Conservation (phyloP, 2,797 vertebrate genomes). For the Ibycter americanus region DNA sequence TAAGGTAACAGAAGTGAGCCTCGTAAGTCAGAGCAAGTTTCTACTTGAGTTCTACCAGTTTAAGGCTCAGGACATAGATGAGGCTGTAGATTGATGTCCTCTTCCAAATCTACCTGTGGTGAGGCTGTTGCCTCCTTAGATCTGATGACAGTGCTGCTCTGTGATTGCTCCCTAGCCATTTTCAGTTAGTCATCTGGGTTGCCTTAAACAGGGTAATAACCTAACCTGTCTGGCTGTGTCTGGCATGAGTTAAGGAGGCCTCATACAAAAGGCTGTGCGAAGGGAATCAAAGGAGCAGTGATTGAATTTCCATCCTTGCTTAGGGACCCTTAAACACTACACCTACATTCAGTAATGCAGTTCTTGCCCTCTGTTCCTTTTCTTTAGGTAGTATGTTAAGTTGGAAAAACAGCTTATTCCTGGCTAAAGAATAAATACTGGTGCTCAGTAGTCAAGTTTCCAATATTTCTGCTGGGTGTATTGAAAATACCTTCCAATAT, state of each 20-base stretch:
- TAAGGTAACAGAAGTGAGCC: not conserved
- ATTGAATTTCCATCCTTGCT: not conserved
- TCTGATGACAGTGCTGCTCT: not conserved
- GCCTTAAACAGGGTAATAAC: not conserved
- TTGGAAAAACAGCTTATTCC: not conserved
- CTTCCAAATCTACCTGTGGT: not conserved
- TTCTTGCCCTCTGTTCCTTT: not conserved
- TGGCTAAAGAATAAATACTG: not conserved
- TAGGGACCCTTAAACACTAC: not conserved
- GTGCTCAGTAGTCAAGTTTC: not conserved
- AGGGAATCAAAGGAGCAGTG: not conserved
- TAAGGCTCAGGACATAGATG: not conserved
- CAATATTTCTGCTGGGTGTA: not conserved
- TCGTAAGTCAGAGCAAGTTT: not conserved
- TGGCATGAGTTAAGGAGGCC: not conserved
- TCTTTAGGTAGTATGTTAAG: not conserved
- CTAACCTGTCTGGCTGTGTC: not conserved
- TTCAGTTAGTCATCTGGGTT: not conserved
- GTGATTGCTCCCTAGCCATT: not conserved
- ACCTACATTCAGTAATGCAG: not conserved
- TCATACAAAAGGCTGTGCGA: rapidly evolving
- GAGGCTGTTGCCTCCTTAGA: not conserved
- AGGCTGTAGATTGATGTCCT: not conserved
- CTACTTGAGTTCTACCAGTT: not conserved
- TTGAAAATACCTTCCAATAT: not conserved